Evolutionary conservation across 2,113 vertebrate species (phyloP).

Genomic region (Prochilodus magdalenae): DNA sequence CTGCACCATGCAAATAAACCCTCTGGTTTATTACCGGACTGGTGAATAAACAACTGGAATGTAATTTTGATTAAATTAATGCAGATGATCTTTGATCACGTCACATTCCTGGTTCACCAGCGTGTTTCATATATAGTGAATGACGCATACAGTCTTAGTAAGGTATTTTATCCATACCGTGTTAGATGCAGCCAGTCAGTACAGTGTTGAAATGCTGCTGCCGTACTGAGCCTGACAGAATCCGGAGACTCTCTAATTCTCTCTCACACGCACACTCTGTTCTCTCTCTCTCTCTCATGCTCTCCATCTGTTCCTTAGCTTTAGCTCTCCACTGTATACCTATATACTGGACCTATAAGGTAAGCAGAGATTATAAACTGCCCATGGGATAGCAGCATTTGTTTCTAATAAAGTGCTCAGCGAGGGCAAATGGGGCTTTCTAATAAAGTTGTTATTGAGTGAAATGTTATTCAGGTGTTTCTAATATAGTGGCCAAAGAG

Average conservation of each 20-base stretch:
- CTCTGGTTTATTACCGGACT: too few relatives aligned
- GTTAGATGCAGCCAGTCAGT: not conserved
- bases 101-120: too few relatives aligned
- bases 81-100: too few relatives aligned
- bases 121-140: too few relatives aligned
- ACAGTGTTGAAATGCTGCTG: not conserved
- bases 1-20: too few relatives aligned
- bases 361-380: not conserved
- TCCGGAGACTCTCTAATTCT: constrained; percentile 19
- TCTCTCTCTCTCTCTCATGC: constrained; percentile 3
- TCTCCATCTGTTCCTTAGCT: constrained; percentile 52
- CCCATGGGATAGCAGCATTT: too few relatives aligned
- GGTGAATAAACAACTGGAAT: too few relatives aligned
- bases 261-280: not conserved
- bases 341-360: not conserved
- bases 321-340: not conserved
- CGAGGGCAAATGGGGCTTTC: too few relatives aligned
- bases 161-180: too few relatives aligned
- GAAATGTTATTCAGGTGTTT: not conserved
- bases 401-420: too few relatives aligned
- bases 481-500: not conserved
- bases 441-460: not conserved
- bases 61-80: too few relatives aligned
- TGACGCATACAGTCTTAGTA: too few relatives aligned
- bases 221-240: constrained; percentile 11